phyloP scores from a whole-genome alignment of 2,113 vertebrate genomes.

The Myotis brandtii region DNA sequence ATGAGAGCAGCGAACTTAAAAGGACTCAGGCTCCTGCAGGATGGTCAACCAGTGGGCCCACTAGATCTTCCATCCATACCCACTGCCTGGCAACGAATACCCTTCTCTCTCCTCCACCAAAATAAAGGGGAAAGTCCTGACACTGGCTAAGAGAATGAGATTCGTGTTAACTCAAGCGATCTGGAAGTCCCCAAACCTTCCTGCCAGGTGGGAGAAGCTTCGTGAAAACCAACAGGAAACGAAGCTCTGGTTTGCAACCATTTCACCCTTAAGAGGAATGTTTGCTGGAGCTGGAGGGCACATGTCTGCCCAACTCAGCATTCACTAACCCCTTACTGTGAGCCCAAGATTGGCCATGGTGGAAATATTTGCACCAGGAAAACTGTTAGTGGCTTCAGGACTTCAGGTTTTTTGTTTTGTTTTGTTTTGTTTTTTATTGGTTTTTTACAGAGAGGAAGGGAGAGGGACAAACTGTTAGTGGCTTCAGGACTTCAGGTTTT shows the following conservation, averaged over 20 bases:
- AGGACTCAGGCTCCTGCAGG: neutral
- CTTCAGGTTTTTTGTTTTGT: neutral
- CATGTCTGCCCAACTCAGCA: neutral
- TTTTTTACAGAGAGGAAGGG: too few species aligned
- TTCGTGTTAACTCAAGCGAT: neutral
- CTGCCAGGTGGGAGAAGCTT: neutral
- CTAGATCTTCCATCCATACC: neutral
- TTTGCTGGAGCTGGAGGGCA: too few species aligned
- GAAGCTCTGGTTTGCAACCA: neutral
- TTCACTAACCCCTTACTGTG: neutral
- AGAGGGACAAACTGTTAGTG: too few species aligned
- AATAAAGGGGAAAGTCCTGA: neutral
- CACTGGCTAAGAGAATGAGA: neutral
- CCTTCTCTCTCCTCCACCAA: neutral
- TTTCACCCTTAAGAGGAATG: neutral
- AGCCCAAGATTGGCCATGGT: fast-evolving
- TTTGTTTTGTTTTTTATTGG: too few species aligned
- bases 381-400: neutral
- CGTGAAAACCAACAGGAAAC: constrained; percentile 12
- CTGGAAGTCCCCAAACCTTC: neutral
- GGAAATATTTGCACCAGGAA: neutral
- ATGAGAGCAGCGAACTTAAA: neutral
- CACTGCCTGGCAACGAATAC: neutral
- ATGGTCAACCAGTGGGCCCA: too few species aligned
- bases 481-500: too few species aligned